Conservation (phyloP, 2,113 vertebrate species). For the Megaceryle maxima region DNA sequence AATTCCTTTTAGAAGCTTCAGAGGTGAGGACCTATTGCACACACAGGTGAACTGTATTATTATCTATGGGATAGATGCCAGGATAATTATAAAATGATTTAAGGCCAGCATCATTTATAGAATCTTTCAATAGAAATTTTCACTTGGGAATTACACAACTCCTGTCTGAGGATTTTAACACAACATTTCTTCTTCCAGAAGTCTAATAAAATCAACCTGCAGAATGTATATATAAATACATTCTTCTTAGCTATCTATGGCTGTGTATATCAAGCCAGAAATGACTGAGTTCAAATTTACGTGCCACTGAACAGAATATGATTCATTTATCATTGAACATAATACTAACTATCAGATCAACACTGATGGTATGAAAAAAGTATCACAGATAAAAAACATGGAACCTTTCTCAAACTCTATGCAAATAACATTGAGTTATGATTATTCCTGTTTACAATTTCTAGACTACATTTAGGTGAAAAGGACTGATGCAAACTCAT, state of each 20-base stretch:
- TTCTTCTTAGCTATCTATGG: background rate
- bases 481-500: background rate
- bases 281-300: background rate
- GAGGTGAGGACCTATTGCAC: background rate
- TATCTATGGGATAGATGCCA: background rate
- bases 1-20: background rate
- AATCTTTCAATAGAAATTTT: background rate
- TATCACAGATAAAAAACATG: background rate
- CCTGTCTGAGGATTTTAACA: background rate
- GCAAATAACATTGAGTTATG: background rate
- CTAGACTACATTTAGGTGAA: background rate
- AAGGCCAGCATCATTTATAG: background rate
- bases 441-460: background rate
- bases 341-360: background rate
- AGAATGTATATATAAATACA: background rate
- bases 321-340: background rate
- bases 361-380: background rate
- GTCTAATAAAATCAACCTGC: background rate
- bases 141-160: background rate
- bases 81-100: slow-evolving; percentile 8
- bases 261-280: background rate
- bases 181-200: background rate
- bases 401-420: background rate
- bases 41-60: background rate
- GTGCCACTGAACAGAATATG: background rate